Conservation (phyloP, 2,888 invertebrate species). For the Athetis lepigone region DNA sequence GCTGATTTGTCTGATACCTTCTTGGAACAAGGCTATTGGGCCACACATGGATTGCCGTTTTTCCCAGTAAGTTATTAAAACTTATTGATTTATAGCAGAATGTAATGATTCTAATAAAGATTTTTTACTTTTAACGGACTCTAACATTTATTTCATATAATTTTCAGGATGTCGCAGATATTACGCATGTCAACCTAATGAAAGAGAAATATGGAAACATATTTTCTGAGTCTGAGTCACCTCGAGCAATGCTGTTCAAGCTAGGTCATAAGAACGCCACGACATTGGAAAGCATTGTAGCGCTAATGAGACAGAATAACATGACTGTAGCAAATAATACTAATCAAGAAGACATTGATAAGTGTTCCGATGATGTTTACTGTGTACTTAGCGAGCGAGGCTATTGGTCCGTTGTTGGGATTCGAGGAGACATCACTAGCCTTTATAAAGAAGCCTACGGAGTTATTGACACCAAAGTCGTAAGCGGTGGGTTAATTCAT, state of each 20-base stretch:
- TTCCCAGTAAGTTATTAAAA: slow-evolving; percentile 80
- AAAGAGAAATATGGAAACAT: slow-evolving; percentile 77
- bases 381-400: slow-evolving; percentile 76
- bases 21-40: slow-evolving; percentile 92
- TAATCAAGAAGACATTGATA: slow-evolving; percentile 68
- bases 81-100: neutral
- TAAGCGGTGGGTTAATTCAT: slow-evolving; percentile 78
- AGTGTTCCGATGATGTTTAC: slow-evolving; percentile 70
- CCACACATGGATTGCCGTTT: slow-evolving; percentile 92
- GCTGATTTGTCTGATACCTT: slow-evolving; percentile 93
- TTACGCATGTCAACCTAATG: slow-evolving; percentile 80
- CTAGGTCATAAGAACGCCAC: slow-evolving; percentile 82
- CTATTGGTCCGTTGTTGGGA: slow-evolving; percentile 80
- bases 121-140: no score
- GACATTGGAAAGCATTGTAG: slow-evolving; percentile 78
- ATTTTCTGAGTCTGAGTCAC: slow-evolving; percentile 81
- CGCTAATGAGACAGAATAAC: slow-evolving; percentile 85
- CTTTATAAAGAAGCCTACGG: slow-evolving; percentile 82
- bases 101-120: no score
- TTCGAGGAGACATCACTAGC: slow-evolving; percentile 80
- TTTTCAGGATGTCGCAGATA: slow-evolving; percentile 82
- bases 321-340: slow-evolving; percentile 74
- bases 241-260: slow-evolving; percentile 80
- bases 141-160: neutral
- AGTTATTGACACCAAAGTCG: slow-evolving; percentile 90